A percentile compares a stretch with the other conserved stretches of the same genome.
phyloP scores from a whole-genome alignment of 2,888 invertebrate genomes.

The Cryptophagus acutangulus region DNA sequence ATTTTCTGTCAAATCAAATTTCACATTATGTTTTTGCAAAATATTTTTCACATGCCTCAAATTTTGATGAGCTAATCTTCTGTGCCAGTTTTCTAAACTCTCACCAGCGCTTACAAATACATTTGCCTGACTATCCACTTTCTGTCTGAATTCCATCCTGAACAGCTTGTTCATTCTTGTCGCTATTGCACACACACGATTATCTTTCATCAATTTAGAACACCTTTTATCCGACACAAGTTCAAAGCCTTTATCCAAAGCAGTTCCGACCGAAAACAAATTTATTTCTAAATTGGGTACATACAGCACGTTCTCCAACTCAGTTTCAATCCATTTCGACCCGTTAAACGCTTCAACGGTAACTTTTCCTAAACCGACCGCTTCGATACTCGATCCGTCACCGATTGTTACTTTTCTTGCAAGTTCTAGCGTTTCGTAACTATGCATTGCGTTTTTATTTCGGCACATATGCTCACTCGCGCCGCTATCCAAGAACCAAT shows the following conservation, averaged over 20 bases:
- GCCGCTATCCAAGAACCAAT: slow-evolving; percentile 19
- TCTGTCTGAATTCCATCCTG: slow-evolving; percentile 10
- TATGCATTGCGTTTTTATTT: slow-evolving; percentile 7
- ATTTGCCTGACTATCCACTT: slow-evolving; percentile 11
- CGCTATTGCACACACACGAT: slow-evolving; percentile 1
- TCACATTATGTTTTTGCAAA: slow-evolving; percentile 11
- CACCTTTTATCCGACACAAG: slow-evolving; percentile 2
- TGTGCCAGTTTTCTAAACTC: slow-evolving; percentile 12
- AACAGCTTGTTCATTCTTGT: neutral
- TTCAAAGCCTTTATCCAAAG: slow-evolving; percentile 4
- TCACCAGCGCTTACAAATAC: slow-evolving; percentile 7
- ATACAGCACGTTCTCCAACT: neutral
- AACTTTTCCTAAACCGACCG: slow-evolving; percentile 28
- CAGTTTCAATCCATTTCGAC: slow-evolving; percentile 4
- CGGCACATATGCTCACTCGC: slow-evolving; percentile 20
- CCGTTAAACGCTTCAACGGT: slow-evolving; percentile 30
- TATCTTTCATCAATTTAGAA: slow-evolving; percentile 8
- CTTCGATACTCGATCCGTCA: slow-evolving; percentile 17
- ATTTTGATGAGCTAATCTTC: slow-evolving; percentile 13
- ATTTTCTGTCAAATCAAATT: slow-evolving; percentile 1
- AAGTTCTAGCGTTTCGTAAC: slow-evolving; percentile 9
- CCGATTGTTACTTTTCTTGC: slow-evolving; percentile 24
- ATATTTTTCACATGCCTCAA: slow-evolving; percentile 11
- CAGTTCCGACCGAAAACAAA: slow-evolving; percentile 4
- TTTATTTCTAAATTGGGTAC: neutral